phyloP scores from a whole-genome alignment of 2,797 vertebrate species.

The Channallabes apus region DNA sequence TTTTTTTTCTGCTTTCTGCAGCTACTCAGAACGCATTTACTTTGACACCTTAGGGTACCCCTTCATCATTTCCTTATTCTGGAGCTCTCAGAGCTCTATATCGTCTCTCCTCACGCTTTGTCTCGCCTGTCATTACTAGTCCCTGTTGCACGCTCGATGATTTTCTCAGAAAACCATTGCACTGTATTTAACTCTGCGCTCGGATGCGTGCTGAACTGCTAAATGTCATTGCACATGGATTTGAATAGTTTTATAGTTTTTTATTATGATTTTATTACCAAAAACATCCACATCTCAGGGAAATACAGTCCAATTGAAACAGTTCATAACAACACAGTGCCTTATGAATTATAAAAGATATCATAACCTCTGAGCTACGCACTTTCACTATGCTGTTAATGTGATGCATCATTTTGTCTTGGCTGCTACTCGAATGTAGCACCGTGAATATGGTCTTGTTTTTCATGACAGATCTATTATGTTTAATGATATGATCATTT shows the following conservation, averaged over 20 bases:
- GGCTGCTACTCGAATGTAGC: constrained; percentile 53
- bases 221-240: constrained; percentile 3
- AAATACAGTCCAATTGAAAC: constrained; percentile 39
- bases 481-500: constrained; percentile 64
- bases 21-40: constrained; percentile 31
- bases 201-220: constrained; percentile 22
- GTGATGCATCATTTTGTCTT: constrained; percentile 41
- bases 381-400: constrained; percentile 45
- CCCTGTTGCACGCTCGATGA: constrained; percentile 17
- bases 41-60: constrained; percentile 36
- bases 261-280: constrained; percentile 7
- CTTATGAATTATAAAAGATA: constrained; percentile 45
- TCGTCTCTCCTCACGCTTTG: constrained; percentile 26
- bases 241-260: constrained; percentile 11
- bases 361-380: constrained; percentile 38
- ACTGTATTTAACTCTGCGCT: constrained; percentile 1
- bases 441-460: constrained; percentile 54
- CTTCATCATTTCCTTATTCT: constrained; percentile 42
- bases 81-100: constrained; percentile 28
- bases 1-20: constrained; percentile 6
- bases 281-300: background rate
- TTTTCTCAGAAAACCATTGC: constrained; percentile 36
- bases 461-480: constrained; percentile 61
- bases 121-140: constrained; percentile 45
- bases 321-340: constrained; percentile 6